phyloP scores from a whole-genome alignment of 2,113 vertebrate genomes.

The Leucoraja erinaceus region DNA sequence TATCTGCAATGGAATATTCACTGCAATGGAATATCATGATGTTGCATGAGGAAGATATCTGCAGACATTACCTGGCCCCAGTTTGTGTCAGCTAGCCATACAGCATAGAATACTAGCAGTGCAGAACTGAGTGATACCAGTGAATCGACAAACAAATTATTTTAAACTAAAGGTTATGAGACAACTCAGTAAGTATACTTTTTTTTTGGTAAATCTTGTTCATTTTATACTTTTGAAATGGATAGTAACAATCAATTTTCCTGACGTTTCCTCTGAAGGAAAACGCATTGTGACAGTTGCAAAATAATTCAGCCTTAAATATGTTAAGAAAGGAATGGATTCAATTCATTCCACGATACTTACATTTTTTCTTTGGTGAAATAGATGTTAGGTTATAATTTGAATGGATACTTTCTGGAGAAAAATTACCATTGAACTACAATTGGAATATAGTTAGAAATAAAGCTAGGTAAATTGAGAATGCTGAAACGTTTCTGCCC shows the following conservation, averaged over 20 bases:
- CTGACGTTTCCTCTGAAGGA: neutral
- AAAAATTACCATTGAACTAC: neutral
- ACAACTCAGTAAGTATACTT: neutral
- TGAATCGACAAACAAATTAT: neutral
- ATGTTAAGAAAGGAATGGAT: neutral
- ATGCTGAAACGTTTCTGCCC: neutral
- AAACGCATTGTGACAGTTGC: neutral
- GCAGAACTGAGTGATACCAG: neutral
- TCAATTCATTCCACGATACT: neutral
- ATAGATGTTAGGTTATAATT: neutral
- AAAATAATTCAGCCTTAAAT: neutral
- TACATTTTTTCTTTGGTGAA: no score
- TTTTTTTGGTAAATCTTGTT: neutral
- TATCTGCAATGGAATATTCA: no score
- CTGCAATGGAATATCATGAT: neutral
- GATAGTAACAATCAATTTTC: neutral
- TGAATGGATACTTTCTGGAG: neutral
- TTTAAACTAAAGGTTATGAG: neutral
- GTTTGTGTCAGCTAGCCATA: neutral
- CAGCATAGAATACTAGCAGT: neutral
- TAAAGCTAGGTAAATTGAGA: neutral
- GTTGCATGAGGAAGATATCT: neutral
- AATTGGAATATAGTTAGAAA: neutral
- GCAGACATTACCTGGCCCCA: neutral
- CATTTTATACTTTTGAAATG: neutral